Conservation (phyloP, 2,797 vertebrate genomes). For the Rhincodon typus region DNA sequence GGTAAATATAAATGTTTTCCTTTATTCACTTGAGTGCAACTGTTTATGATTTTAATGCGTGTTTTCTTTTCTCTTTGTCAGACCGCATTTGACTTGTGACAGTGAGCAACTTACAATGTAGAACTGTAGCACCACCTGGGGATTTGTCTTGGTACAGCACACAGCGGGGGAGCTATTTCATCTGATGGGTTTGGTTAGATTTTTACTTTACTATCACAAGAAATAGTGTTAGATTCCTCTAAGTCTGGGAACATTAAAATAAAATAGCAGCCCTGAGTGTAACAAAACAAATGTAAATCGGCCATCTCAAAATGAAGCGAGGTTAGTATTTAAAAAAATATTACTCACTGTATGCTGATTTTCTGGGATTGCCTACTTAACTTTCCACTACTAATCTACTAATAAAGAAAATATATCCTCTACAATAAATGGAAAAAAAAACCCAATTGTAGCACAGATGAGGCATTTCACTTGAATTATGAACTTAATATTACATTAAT, state of each 20-base stretch:
- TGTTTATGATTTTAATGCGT: not conserved
- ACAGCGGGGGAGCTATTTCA: not conserved
- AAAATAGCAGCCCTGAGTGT: too few relatives aligned
- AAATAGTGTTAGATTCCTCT: not conserved
- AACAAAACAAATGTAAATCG: not conserved
- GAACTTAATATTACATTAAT: not conserved
- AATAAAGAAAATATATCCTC: not conserved
- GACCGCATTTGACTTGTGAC: not conserved
- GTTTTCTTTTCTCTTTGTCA: not conserved
- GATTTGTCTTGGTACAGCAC: constrained; percentile 19
- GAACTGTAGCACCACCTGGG: constrained; percentile 25
- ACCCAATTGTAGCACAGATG: not conserved
- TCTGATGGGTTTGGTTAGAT: not conserved
- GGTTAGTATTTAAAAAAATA: not conserved
- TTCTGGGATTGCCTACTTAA: not conserved
- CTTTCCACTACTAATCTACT: not conserved
- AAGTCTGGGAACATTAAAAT: not conserved
- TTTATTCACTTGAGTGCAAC: not conserved
- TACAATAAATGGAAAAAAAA: not conserved
- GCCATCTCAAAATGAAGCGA: not conserved
- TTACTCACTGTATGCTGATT: not conserved
- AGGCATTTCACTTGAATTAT: too few relatives aligned
- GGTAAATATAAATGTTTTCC: not conserved
- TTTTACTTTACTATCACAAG: not conserved
- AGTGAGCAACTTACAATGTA: not conserved